Evolutionary conservation across 2,113 vertebrate genomes (phyloP), one percentile per base, ranked within the genome.

Genomic region (Alethe castanea): DNA sequence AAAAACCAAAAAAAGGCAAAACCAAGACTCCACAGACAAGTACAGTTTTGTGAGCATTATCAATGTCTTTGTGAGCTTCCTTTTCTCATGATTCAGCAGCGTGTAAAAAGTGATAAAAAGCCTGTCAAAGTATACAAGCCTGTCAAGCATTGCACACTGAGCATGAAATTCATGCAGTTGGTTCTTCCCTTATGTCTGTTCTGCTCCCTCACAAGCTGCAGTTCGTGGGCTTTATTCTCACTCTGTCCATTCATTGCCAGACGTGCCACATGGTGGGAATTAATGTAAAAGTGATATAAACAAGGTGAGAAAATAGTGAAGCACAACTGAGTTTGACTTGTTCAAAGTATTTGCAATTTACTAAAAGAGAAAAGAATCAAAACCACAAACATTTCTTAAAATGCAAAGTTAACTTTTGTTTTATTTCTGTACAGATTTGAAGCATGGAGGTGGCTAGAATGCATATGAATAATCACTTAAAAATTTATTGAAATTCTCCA

Each of bases 101-200:
- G 0, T 87, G 61, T 74, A 57, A 89, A 60, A 82, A 64, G 59
- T 81, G 86, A 67, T 62, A 79, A 40, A 40, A 93, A 86, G 13
- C 45, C n/a, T 94, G 89, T 88, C 91, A 86, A n/a, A 90, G 48
- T 80, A 35, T 72, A 83, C 5, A 83, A 36, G 40, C 66, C 53
- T 96, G 87, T 95, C 88, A 88, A 88, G 45, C 67, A 25, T 44
- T 96, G 81, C 66, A 72, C n/a, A 40, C 48, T 65, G 74, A 88
- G 40, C 66, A n/a, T 88, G 62, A 82, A 91, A 92, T 95, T 64
- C 17, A 14, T 69, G 53, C 78, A 85, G 45, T 90, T 94, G 85
- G 56, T 95, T 94, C 70, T 78, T 78, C 60, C 81, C 79, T 84
- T 90, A 52, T 71, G 70, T 76, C 81, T 95, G n/a, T 36, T 64